Conservation (phyloP, 1,140 invertebrate genomes). For the Lordiphosa mommai region DNA sequence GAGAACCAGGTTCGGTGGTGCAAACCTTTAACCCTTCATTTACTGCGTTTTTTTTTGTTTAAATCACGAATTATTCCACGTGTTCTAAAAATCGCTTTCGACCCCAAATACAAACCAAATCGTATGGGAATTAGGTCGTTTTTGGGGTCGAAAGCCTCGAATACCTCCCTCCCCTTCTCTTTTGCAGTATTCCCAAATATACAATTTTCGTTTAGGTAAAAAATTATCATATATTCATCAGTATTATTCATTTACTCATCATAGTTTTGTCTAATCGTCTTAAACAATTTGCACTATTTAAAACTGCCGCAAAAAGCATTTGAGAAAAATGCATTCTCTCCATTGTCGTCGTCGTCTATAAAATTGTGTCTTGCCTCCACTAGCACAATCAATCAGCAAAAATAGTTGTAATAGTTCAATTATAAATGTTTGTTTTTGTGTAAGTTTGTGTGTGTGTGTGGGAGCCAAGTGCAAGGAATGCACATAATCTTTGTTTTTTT, state of each 20-base stretch:
- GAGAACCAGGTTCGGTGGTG: too few species aligned
- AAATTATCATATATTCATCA: constrained; percentile 72
- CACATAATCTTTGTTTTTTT: constrained; percentile 42
- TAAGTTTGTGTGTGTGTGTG: constrained; percentile 22
- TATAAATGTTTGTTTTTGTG: constrained; percentile 5
- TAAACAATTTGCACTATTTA: constrained; percentile 58
- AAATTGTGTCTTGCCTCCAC: constrained; percentile 21
- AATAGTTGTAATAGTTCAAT: constrained; percentile 8
- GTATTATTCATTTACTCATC: constrained; percentile 53
- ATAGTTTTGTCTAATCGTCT: constrained; percentile 56
- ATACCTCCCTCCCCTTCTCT: too few species aligned
- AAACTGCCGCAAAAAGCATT: constrained; percentile 52
- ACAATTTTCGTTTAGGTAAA: constrained; percentile 49
- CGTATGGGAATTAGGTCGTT: too few species aligned
- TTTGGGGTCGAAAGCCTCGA: too few species aligned
- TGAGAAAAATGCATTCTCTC: constrained; percentile 44
- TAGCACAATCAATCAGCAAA: constrained; percentile 35
- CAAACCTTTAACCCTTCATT: too few species aligned
- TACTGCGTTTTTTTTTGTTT: too few species aligned
- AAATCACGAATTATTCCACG: too few species aligned
- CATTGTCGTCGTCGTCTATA: constrained; percentile 22
- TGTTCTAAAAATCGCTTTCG: too few species aligned
- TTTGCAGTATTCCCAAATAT: background rate
- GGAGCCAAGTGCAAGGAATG: constrained; percentile 58
- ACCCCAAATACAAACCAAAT: too few species aligned